Evolutionary conservation across 2,113 vertebrate genomes (phyloP), one percentile per base, ranked within the genome.

Genomic region (Lepus timidus): DNA sequence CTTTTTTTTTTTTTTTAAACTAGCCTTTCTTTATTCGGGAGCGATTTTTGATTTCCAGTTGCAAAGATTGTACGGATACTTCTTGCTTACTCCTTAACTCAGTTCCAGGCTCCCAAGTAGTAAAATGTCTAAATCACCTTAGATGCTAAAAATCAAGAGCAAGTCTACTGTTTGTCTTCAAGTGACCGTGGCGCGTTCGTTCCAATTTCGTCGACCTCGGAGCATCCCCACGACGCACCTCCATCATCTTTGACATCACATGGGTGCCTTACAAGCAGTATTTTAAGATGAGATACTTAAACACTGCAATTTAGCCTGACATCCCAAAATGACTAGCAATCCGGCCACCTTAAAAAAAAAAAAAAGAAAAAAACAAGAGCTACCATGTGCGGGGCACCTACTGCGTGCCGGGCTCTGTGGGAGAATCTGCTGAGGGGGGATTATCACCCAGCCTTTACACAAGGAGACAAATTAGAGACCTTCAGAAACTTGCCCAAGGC

Each of bases 271-370:
- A 27, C 82, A 67, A 58, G 68, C 31, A 33, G 58, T 13, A 80
- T 55, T 74, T 74, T 25, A 49, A 89, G 83, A 89, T 27, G 25
- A 76, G 71, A n/a, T 14, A 83, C 85, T 65, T 29, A 93, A 96
- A 96, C 96, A 84, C 61, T 91, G 67, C 83, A 73, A 55, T 97
- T 71, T 39, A 85, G 65, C 92, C 81, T 81, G 23, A 81, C 13
- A 62, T 0, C 25, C 61, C 52, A 11, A 67, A 33, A 12, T 6
- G 39, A 67, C 17, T 33, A 44, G 8, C 20, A 61, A 75, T 27
- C 33, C 25, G 6, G 19, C 79, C 91, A 94, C 89, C 91, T 88
- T 93, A 80, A 67, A 85, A 94, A 94, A 90, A 95, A 67, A 85
- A 94, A 90, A 95, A 39, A 39, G 5, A 39, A 39, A 39, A 96